Evolutionary conservation across 2,797 vertebrate genomes (phyloP).

Genomic region (Telmatherina bonti): DNA sequence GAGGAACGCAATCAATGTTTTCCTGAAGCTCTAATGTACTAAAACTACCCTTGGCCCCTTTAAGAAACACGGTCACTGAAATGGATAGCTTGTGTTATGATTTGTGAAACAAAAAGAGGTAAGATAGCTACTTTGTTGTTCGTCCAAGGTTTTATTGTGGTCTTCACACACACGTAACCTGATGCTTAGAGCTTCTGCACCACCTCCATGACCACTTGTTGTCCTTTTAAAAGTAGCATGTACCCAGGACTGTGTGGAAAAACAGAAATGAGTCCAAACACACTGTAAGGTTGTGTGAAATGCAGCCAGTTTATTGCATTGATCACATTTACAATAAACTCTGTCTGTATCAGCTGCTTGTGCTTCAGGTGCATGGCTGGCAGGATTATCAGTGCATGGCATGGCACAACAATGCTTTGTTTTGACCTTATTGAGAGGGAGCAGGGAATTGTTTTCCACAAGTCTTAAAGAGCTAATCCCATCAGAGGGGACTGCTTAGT

Average conservation of each 20-base stretch:
- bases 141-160: conserved; percentile 48
- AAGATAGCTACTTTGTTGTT: conserved; percentile 46
- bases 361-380: conserved; percentile 48
- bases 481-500: conserved; percentile 68
- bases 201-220: conserved; percentile 58
- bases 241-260: conserved; percentile 52
- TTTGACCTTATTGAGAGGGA: conserved; percentile 68
- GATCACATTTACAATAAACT: conserved; percentile 37
- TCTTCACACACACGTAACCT: conserved; percentile 52
- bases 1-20: conserved; percentile 78
- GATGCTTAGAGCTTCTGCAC: conserved; percentile 49
- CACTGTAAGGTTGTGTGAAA: conserved; percentile 53
- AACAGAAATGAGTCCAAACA: conserved; percentile 53
- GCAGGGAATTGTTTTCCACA: conserved; percentile 71
- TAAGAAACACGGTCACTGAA: no score
- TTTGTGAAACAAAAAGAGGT: conserved; percentile 42
- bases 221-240: conserved; percentile 62
- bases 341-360: conserved; percentile 30
- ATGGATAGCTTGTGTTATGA: conserved; percentile 42
- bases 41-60: conserved; percentile 59
- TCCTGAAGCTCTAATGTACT: conserved; percentile 76
- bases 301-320: conserved; percentile 38
- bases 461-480: conserved; percentile 77
- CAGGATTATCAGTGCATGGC: conserved; percentile 53
- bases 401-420: conserved; percentile 57